Evolutionary conservation across 2,113 vertebrate genomes (phyloP).

Genomic region (Bujurquina vittata): DNA sequence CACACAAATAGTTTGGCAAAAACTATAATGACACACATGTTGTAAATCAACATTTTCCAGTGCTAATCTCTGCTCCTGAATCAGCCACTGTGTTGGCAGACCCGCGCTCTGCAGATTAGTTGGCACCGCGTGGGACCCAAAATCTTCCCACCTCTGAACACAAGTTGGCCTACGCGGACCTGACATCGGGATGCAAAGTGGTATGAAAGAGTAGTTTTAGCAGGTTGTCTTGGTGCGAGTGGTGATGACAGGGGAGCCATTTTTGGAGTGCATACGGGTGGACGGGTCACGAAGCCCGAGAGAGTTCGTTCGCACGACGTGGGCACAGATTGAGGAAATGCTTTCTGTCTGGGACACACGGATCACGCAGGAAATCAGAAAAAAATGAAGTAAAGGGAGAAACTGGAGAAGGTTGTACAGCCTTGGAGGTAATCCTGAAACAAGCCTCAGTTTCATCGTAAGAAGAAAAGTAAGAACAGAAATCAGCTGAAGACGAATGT

Average conservation of each 20-base stretch:
- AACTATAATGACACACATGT: not conserved
- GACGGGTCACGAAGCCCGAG: not conserved
- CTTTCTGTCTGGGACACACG: not conserved
- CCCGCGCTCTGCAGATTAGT: not conserved
- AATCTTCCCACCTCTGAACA: not conserved
- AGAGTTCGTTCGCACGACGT: not conserved
- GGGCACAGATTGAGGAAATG: not conserved
- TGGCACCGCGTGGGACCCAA: not conserved
- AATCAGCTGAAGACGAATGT: not conserved
- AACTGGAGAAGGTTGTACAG: not conserved
- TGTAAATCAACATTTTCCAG: no score
- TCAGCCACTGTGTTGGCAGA: not conserved
- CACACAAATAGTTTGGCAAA: not conserved
- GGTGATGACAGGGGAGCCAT: accelerated
- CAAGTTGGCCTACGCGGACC: not conserved
- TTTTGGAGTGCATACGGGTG: not conserved
- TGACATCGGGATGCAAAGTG: not conserved
- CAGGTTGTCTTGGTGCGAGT: not conserved
- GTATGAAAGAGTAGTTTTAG: not conserved
- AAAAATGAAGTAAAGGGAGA: not conserved
- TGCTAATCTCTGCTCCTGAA: not conserved
- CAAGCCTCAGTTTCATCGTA: not conserved
- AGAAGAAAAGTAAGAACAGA: not conserved
- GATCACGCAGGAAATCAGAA: not conserved
- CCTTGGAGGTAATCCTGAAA: not conserved